Conservation (phyloP, 1,140 invertebrate species). For the Micrasema minimum region DNA sequence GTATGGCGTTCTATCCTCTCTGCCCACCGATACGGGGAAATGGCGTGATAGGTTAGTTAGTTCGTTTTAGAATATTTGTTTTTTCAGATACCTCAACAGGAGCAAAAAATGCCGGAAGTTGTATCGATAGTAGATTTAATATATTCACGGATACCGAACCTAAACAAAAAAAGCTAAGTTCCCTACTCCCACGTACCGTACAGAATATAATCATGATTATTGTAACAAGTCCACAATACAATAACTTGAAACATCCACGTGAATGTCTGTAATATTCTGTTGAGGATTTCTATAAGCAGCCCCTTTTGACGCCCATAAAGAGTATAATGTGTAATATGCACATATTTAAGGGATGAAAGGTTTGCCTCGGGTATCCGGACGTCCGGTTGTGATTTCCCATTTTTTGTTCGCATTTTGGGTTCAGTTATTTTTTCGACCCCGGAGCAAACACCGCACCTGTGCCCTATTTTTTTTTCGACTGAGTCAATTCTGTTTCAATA, state of each 20-base stretch:
- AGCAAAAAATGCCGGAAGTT: slow-evolving; percentile 15
- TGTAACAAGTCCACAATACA: not conserved
- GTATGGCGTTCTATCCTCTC: too few species aligned
- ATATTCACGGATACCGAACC: slow-evolving; percentile 13
- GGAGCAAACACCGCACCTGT: slow-evolving; percentile 16
- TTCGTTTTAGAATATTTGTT: too few species aligned
- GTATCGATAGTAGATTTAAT: slow-evolving; percentile 11
- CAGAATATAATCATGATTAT: too few species aligned
- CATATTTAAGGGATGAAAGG: slow-evolving; percentile 51
- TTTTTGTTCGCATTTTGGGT: slow-evolving; percentile 39
- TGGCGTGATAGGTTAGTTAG: too few species aligned
- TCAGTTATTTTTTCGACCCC: slow-evolving; percentile 27
- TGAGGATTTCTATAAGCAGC: not conserved
- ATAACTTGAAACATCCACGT: slow-evolving; percentile 10
- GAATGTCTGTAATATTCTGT: slow-evolving; percentile 32
- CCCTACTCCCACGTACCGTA: slow-evolving; percentile 20
- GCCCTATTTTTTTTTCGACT: not conserved
- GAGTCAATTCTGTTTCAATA: too few species aligned
- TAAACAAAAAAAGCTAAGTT: slow-evolving; percentile 1
- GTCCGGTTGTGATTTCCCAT: slow-evolving; percentile 50
- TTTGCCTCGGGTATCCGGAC: slow-evolving; percentile 43
- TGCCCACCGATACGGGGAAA: too few species aligned
- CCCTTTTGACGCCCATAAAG: slow-evolving; percentile 3
- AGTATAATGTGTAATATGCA: slow-evolving; percentile 41
- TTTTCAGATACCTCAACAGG: too few species aligned